Evolutionary conservation across 2,797 vertebrate genomes (phyloP).

Genomic region (Danionella dracula): DNA sequence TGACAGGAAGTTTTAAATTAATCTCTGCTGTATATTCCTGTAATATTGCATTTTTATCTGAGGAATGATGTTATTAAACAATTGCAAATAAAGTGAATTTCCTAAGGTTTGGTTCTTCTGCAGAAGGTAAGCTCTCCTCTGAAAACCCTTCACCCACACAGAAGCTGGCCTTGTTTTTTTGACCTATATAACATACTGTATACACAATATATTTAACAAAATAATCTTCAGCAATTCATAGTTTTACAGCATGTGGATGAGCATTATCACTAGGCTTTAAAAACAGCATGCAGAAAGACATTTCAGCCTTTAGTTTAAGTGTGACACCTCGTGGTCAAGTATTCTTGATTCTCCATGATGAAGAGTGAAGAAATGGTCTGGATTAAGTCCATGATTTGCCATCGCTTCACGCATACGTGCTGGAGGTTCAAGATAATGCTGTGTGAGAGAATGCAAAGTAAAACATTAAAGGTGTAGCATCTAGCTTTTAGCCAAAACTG

Average conservation of each 20-base stretch:
- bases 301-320: background rate
- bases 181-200: background rate
- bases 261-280: too few species aligned
- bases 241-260: background rate
- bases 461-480: too few species aligned
- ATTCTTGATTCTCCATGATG: slow-evolving; percentile 85
- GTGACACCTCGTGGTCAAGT: slow-evolving; percentile 59
- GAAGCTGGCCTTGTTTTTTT: background rate
- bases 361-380: slow-evolving; percentile 85
- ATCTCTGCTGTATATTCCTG: slow-evolving; percentile 99
- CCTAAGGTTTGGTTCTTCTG: slow-evolving; percentile 56
- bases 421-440: slow-evolving; percentile 91
- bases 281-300: too few species aligned
- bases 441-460: slow-evolving; percentile 17
- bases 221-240: background rate
- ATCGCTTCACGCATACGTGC: slow-evolving; percentile 78
- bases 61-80: slow-evolving; percentile 99
- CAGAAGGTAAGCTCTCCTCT: background rate
- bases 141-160: background rate
- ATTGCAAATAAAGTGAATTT: slow-evolving; percentile 96
- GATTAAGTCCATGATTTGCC: slow-evolving; percentile 74
- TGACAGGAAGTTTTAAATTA: slow-evolving; percentile 89
- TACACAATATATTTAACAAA: background rate
- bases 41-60: slow-evolving; percentile 99
- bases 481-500: too few species aligned